These are phyloP conservation scores for honey bee (Apis mellifera) DNA, from an alignment of 1,140 invertebrate genomes.

Conservation along the genomic window Amel_HAv3.1 CM009941.2:6305501-6306000, in stretches of 20 bases:
- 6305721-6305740: constrained; percentile 39
- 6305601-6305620: background rate
- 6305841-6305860: too few relatives aligned
- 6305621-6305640: constrained; percentile 1
- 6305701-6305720: background rate
- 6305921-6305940: background rate
- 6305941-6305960: background rate
- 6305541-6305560: constrained; percentile 36
- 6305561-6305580: background rate
- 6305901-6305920: background rate
- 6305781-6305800: constrained; percentile 34
- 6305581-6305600: background rate
- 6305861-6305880: constrained; percentile 10
- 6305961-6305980: too few relatives aligned
- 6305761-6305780: constrained; percentile 19
- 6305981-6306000: constrained; percentile 24
- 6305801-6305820: background rate
- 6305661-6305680: constrained; percentile 11
- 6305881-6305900: background rate
- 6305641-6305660: background rate
- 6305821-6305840: background rate
- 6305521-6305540: constrained; percentile 55
- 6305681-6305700: constrained; percentile 28
- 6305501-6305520: constrained; percentile 19
- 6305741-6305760: constrained; percentile 26